Evolutionary conservation across 2,888 invertebrate species (phyloP).

Genomic region (Caenorhabditis japonica): DNA sequence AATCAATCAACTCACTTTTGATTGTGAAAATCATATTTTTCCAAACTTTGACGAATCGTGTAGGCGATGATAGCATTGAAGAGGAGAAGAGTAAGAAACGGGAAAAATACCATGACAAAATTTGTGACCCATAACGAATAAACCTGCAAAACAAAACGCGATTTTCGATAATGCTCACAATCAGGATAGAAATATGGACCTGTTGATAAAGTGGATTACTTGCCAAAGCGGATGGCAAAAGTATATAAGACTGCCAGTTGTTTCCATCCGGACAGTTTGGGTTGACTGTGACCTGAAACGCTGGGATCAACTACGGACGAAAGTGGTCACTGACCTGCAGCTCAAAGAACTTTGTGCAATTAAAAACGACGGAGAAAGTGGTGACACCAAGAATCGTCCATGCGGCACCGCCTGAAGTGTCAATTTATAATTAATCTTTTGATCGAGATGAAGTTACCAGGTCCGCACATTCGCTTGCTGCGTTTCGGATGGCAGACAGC

Average conservation of each 20-base stretch:
- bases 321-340: constrained; percentile 61
- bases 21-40: constrained; percentile 82
- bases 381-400: constrained; percentile 72
- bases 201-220: constrained; percentile 67
- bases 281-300: constrained; percentile 64
- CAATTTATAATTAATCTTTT: neutral
- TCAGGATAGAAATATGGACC: constrained; percentile 18
- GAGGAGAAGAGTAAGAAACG: constrained; percentile 87
- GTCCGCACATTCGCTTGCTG: constrained; percentile 64
- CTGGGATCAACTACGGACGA: neutral
- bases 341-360: constrained; percentile 75
- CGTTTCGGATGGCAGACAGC: constrained; percentile 71
- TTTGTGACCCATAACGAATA: constrained; percentile 96
- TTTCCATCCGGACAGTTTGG: constrained; percentile 65
- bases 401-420: constrained; percentile 60
- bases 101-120: constrained; percentile 92
- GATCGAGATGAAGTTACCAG: constrained; percentile 37
- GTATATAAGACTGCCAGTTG: constrained; percentile 70
- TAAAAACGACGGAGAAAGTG: constrained; percentile 73
- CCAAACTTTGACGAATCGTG: constrained; percentile 88
- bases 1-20: constrained; percentile 57
- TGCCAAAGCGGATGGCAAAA: constrained; percentile 64
- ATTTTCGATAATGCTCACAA: too few relatives aligned
- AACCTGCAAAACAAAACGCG: constrained; percentile 79
- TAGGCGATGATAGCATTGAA: constrained; percentile 93